Percentiles rank a stretch among this genome's conserved stretches.
Conservation (phyloP, 1,140 invertebrate genomes). For the roundworm (Caenorhabditis elegans) region WBcel235 BX284606.5:13269501-13270000, state of each 20-base stretch:
- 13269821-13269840: too few species aligned
- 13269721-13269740: not conserved
- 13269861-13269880: too few species aligned
- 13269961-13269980: too few species aligned
- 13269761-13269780: not conserved
- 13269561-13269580: slow-evolving; percentile 25
- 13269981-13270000: too few species aligned
- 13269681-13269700: not conserved
- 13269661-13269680: slow-evolving; percentile 3
- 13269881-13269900: too few species aligned
- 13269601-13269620: slow-evolving; percentile 27
- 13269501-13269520: not conserved
- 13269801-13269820: too few species aligned
- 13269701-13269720: not conserved
- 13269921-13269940: too few species aligned
- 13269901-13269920: too few species aligned
- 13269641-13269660: not conserved
- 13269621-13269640: not conserved
- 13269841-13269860: too few species aligned
- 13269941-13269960: too few species aligned
- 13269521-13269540: too few species aligned
- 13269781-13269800: too few species aligned
- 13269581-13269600: slow-evolving; percentile 26
- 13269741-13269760: not conserved
- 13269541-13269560: not conserved